Evolutionary conservation across 2,888 invertebrate genomes (phyloP).

Genomic region (Hydropsyche betteni): DNA sequence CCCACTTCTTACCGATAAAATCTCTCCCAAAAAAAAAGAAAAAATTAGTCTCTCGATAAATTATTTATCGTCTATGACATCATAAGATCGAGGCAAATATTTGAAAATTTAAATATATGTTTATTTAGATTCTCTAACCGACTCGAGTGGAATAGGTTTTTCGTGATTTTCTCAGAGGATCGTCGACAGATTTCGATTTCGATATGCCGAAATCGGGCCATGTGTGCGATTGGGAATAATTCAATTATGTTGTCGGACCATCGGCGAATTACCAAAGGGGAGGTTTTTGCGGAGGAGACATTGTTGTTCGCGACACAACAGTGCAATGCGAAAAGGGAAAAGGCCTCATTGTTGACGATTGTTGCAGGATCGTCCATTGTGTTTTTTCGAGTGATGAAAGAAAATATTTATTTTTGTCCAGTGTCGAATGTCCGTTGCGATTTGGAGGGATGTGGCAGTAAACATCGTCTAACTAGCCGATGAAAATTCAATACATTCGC

Average conservation of each 20-base stretch:
- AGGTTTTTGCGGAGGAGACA: constrained; percentile 44
- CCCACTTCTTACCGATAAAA: background rate
- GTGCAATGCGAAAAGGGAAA: background rate
- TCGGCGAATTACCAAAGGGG: constrained; percentile 29
- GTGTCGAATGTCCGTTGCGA: constrained; percentile 35
- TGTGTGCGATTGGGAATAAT: constrained; percentile 45
- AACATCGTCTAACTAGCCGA: background rate
- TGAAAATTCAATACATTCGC: background rate
- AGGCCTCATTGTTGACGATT: constrained; percentile 33
- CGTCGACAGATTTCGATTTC: constrained; percentile 46
- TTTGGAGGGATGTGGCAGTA: constrained; percentile 1
- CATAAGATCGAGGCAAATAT: no score
- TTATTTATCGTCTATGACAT: no score
- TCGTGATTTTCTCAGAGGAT: constrained; percentile 29
- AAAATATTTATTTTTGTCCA: constrained; percentile 39
- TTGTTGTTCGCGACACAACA: constrained; percentile 42
- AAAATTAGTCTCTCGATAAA: background rate
- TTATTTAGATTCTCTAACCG: background rate
- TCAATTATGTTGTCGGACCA: constrained; percentile 44
- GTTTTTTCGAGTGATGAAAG: constrained; percentile 27
- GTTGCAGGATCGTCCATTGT: constrained; percentile 32
- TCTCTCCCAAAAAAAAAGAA: background rate
- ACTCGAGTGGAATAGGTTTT: no score
- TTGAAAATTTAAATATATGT: constrained; percentile 1
- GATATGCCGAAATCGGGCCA: constrained; percentile 45